These are phyloP conservation scores for Orchesella flavescens DNA, from an alignment of 2,888 invertebrate species.

Conservation along the genomic window DNA sequence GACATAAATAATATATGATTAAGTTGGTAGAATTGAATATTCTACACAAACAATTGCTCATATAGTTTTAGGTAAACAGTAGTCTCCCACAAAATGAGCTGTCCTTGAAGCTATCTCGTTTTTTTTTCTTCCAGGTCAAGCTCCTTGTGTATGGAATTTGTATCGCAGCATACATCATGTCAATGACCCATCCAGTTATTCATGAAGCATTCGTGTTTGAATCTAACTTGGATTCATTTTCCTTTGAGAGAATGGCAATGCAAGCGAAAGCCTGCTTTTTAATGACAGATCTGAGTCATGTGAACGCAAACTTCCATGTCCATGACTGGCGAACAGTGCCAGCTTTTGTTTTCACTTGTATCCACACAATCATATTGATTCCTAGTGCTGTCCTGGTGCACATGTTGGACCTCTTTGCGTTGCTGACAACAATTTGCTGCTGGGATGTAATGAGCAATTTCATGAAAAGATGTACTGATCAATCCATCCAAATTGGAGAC, in stretches of 20 bases:
- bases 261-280: conserved; percentile 53
- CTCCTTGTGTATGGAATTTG: conserved; percentile 37
- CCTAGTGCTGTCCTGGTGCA: conserved; percentile 53
- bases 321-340: conserved; percentile 31
- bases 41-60: no score
- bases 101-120: conserved; percentile 32
- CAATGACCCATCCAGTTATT: conserved; percentile 53
- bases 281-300: conserved; percentile 17
- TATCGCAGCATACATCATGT: conserved; percentile 18
- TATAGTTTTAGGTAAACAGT: no score
- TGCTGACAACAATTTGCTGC: conserved; percentile 54
- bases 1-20: no score
- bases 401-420: conserved; percentile 47
- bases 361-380: conserved; percentile 50
- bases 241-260: conserved; percentile 41
- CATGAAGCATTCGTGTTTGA: conserved; percentile 46
- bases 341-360: conserved; percentile 41
- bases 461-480: conserved; percentile 16
- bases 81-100: neutral
- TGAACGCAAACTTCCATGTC: neutral
- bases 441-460: conserved; percentile 37
- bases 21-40: no score
- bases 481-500: neutral
- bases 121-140: conserved; percentile 49
- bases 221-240: conserved; percentile 23